A percentile compares a stretch with the other conserved stretches of the same genome.
These are phyloP conservation scores for Elachura formosa DNA, from an alignment of 2,113 vertebrate species.

Conservation along the genomic window DNA sequence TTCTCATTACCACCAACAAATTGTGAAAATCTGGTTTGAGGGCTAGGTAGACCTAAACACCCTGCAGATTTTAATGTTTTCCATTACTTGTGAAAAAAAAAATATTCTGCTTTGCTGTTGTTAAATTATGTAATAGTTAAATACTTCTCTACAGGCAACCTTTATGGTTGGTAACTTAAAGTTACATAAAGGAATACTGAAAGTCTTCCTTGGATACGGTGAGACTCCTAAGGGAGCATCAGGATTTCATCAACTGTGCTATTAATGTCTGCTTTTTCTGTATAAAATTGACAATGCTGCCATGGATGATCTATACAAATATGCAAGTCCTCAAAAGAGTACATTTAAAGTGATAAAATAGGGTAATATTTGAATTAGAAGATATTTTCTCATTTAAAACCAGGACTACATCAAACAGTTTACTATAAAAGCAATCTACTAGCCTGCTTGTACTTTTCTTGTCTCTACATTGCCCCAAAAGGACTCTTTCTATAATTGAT, in stretches of 20 bases:
- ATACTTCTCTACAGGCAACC: not conserved
- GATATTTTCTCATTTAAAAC: not conserved
- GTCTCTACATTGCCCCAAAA: not conserved
- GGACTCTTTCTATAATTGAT: not conserved
- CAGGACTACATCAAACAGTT: not conserved
- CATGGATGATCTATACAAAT: not conserved
- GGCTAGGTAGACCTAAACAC: not conserved
- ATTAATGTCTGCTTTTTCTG: constrained; percentile 23
- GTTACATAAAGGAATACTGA: too few species aligned
- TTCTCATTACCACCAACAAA: not conserved
- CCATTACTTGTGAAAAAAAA: not conserved
- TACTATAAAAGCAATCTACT: not conserved
- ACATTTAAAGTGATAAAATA: not conserved
- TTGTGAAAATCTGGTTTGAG: not conserved
- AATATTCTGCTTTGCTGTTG: not conserved
- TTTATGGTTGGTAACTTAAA: not conserved
- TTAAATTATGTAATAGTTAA: not conserved
- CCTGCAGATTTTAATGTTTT: not conserved
- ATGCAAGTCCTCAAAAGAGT: not conserved
- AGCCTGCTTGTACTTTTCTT: not conserved
- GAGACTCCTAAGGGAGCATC: not conserved
- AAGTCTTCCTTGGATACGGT: not conserved
- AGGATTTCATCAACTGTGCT: not conserved
- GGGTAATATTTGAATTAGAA: not conserved
- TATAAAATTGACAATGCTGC: not conserved